A percentile compares a stretch with the other conserved stretches of the same genome.
These are phyloP conservation scores for Sycophila texana DNA, from an alignment of 2,888 invertebrate species.

Conservation along the genomic window DNA sequence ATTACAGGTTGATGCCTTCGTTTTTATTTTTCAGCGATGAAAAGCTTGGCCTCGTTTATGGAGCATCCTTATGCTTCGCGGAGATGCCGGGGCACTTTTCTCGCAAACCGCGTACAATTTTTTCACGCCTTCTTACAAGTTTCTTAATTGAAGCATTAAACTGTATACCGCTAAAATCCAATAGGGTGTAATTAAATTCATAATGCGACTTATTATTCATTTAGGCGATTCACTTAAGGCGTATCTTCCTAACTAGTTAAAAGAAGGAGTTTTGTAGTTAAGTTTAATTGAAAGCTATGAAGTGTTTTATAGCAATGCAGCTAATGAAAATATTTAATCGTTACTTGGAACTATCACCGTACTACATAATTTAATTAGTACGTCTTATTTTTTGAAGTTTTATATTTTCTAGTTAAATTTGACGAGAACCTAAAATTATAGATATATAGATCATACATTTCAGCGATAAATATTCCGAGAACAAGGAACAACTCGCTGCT, in stretches of 20 bases:
- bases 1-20: too few species aligned
- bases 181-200: constrained; percentile 39
- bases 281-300: background rate
- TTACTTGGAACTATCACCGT: background rate
- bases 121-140: background rate
- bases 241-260: background rate
- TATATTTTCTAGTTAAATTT: too few species aligned
- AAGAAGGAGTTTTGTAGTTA: background rate
- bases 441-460: too few species aligned
- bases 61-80: too few species aligned
- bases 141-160: constrained; percentile 40
- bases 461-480: too few species aligned
- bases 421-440: too few species aligned
- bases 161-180: constrained; percentile 20
- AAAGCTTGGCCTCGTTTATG: too few species aligned
- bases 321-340: background rate
- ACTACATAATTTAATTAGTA: background rate
- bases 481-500: background rate
- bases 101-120: background rate
- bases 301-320: background rate
- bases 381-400: too few species aligned
- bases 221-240: background rate
- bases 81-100: too few species aligned
- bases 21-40: too few species aligned
- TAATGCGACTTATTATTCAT: background rate